These are phyloP conservation scores for Engystomops pustulosus DNA, from an alignment of 2,113 vertebrate genomes.

Conservation along the genomic window DNA sequence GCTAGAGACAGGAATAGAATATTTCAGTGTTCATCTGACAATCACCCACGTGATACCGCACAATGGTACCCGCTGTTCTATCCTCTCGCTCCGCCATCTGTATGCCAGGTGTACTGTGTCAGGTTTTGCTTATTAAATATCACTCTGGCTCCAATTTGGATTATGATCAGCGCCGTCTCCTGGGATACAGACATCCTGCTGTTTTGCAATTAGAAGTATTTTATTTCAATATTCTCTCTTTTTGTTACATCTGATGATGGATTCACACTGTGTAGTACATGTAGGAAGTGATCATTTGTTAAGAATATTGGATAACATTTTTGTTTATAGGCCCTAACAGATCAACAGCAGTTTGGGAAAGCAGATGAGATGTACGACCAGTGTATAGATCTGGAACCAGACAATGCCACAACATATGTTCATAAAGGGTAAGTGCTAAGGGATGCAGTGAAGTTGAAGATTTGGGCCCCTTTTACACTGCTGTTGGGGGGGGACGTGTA, in stretches of 20 bases:
- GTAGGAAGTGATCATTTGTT: too few species aligned
- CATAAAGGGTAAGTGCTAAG: constrained; percentile 94
- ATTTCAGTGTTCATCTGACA: background rate
- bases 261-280: too few species aligned
- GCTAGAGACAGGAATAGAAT: background rate
- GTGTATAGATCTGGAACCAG: constrained; percentile 96
- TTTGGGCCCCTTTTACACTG: too few species aligned
- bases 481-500: too few species aligned
- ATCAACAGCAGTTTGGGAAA: constrained; percentile 98
- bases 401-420: constrained; percentile 97
- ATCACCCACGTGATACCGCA: background rate
- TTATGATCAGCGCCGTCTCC: background rate
- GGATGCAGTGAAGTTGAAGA: too few species aligned
- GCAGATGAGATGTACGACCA: constrained; percentile 99
- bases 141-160: background rate
- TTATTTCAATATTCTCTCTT: background rate
- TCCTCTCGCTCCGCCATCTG: background rate
- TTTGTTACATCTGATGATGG: background rate
- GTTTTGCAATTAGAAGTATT: background rate
- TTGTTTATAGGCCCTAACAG: constrained; percentile 87
- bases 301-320: too few species aligned
- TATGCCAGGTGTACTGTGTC: background rate
- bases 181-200: background rate
- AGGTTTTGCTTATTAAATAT: background rate
- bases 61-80: background rate